Conservation (phyloP, 2,888 invertebrate species). For the Sipha maydis region DNA sequence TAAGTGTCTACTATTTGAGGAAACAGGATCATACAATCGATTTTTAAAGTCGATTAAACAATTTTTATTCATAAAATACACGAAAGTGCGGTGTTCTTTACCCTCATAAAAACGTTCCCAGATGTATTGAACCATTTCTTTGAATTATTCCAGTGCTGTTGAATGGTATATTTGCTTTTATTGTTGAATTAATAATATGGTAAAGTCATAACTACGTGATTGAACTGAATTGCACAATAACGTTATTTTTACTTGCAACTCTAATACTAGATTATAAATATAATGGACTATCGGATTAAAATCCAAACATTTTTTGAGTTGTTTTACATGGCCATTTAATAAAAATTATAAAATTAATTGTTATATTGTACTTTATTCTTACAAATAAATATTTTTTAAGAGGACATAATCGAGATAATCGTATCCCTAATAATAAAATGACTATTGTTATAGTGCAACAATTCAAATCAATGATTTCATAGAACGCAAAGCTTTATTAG, state of each 20-base stretch:
- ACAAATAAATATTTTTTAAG: too few species aligned
- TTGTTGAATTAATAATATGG: background rate
- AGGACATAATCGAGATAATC: too few species aligned
- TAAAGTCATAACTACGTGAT: slow-evolving; percentile 23
- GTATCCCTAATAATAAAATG: too few species aligned
- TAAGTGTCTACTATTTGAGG: background rate
- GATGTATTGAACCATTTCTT: slow-evolving; percentile 33
- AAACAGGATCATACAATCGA: slow-evolving; percentile 2
- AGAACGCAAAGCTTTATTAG: too few species aligned
- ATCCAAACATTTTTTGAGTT: too few species aligned
- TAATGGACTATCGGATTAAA: background rate
- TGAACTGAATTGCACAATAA: slow-evolving; percentile 9
- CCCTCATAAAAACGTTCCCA: slow-evolving; percentile 7
- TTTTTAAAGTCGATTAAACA: slow-evolving; percentile 42
- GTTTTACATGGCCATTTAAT: too few species aligned
- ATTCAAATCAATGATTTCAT: too few species aligned
- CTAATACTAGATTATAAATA: background rate
- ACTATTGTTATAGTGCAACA: too few species aligned
- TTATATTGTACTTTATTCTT: too few species aligned
- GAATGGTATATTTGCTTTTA: slow-evolving; percentile 24
- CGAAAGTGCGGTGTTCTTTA: slow-evolving; percentile 16
- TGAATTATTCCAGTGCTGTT: background rate
- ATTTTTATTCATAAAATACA: slow-evolving; percentile 18
- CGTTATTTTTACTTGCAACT: background rate
- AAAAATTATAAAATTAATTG: too few species aligned